Evolutionary conservation across 92 coral and sea anemone species (phyloP).

Genomic region (Zoanthus gigantus): DNA sequence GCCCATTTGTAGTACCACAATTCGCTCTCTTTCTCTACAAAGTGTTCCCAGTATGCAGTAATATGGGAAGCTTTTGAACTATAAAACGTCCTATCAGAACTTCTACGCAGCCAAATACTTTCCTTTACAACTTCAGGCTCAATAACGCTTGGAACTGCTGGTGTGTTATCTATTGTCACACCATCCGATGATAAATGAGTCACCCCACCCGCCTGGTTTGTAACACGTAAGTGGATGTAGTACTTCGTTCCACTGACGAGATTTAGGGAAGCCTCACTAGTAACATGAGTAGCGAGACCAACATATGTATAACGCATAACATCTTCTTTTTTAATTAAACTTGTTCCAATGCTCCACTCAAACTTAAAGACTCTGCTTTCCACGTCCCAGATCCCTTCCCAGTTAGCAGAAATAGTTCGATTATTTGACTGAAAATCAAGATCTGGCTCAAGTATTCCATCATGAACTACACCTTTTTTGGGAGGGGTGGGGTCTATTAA

Average conservation of each 20-base stretch:
- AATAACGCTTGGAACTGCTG: constrained; percentile 75
- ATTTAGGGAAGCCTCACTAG: constrained; percentile 59
- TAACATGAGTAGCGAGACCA: constrained; percentile 92
- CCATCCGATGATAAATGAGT: constrained; percentile 87
- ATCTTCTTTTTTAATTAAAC: constrained; percentile 56
- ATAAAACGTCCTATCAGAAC: constrained; percentile 71
- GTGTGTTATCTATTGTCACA: constrained; percentile 82
- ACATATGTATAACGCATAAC: constrained; percentile 60
- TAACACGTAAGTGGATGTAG: constrained; percentile 72
- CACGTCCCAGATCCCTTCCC: constrained; percentile 98
- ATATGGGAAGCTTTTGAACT: constrained; percentile 66
- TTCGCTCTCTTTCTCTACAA: constrained; percentile 87
- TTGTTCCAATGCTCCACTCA: constrained; percentile 90
- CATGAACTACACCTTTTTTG: constrained; percentile 89
- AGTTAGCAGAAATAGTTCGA: constrained; percentile 85
- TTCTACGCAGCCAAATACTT: constrained; percentile 69
- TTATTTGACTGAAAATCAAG: constrained; percentile 81
- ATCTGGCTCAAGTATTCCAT: constrained; percentile 95
- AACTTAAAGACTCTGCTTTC: constrained; percentile 91
- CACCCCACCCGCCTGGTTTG: constrained; percentile 83
- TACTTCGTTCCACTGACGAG: constrained; percentile 82
- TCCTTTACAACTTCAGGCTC: constrained; percentile 65
- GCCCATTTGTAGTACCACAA: constrained; percentile 98
- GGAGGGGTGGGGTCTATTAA: constrained; percentile 86
- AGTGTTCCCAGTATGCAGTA: constrained; percentile 80